Conservation (phyloP, 2,888 invertebrate species). For the Metopia argyrocephala region DNA sequence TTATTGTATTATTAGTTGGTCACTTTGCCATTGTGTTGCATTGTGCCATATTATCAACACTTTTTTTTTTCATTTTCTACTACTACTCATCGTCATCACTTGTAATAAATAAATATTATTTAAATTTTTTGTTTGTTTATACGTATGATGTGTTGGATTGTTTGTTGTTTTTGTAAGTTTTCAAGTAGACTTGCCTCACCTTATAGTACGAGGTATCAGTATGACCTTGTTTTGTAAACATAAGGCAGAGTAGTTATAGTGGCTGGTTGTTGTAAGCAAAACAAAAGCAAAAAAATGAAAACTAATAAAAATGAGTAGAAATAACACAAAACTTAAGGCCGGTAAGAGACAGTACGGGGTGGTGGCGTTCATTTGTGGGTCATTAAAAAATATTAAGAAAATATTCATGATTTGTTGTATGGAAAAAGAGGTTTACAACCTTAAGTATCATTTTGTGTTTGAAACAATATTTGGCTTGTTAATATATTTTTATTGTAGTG, state of each 20-base stretch:
- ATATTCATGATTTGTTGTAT: slow-evolving; percentile 20
- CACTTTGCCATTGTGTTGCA: slow-evolving; percentile 49
- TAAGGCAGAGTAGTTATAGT: not conserved
- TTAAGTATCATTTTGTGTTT: not conserved
- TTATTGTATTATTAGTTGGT: slow-evolving; percentile 25
- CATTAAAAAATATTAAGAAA: not conserved
- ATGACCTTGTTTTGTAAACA: slow-evolving; percentile 58
- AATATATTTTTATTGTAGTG: not conserved
- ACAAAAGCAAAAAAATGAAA: not conserved
- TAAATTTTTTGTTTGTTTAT: not conserved
- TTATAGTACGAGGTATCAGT: slow-evolving; percentile 45
- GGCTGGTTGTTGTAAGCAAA: not conserved
- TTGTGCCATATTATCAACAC: slow-evolving; percentile 51
- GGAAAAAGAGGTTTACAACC: too few species aligned
- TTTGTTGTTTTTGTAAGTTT: not conserved
- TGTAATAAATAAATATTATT: not conserved
- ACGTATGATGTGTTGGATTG: not conserved
- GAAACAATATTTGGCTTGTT: not conserved
- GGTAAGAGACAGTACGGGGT: not conserved
- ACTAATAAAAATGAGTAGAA: too few species aligned
- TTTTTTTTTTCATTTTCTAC: slow-evolving; percentile 4
- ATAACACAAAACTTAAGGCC: not conserved
- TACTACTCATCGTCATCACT: not conserved
- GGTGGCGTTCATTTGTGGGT: not conserved
- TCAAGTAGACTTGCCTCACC: slow-evolving; percentile 44